Percentiles rank a stretch among this genome's conserved stretches.
Evolutionary conservation across 2,888 invertebrate species (phyloP).

Genomic region (Drosophila paucipuncta): DNA sequence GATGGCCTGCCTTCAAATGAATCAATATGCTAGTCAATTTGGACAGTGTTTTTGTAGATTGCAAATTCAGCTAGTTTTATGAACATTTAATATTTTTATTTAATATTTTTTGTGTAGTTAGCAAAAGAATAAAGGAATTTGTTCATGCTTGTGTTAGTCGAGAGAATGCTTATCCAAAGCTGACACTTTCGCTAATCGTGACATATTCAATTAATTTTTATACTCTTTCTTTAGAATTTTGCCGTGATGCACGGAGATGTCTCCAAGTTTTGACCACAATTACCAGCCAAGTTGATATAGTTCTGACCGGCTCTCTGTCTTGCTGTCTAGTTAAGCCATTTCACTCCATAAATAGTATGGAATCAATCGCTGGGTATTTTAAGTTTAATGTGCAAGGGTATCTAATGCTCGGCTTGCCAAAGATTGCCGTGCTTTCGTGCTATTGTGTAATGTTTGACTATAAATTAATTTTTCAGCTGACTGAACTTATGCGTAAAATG

Average conservation of each 20-base stretch:
- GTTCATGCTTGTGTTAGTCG: background rate
- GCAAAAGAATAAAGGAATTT: background rate
- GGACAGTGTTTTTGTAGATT: background rate
- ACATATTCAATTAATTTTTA: background rate
- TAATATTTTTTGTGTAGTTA: background rate
- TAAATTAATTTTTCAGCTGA: conserved; percentile 1
- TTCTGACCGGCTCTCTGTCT: background rate
- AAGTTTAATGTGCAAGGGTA: background rate
- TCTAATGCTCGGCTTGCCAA: background rate
- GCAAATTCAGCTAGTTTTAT: background rate
- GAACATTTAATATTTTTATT: background rate
- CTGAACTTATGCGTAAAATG: background rate
- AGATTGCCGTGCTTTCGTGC: background rate
- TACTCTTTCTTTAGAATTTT: background rate
- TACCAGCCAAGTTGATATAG: background rate
- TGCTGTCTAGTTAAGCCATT: background rate
- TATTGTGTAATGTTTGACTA: conserved; percentile 8
- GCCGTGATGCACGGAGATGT: background rate
- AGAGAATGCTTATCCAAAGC: background rate
- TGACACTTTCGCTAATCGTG: background rate
- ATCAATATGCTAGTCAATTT: background rate
- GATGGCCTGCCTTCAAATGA: background rate
- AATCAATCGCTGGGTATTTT: too few species aligned
- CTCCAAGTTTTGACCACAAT: background rate
- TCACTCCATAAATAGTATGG: too few species aligned